A percentile compares a stretch with the other conserved stretches of the same genome.
phyloP scores from a whole-genome alignment of 2,888 invertebrate genomes.

The Rhagonycha lutea region DNA sequence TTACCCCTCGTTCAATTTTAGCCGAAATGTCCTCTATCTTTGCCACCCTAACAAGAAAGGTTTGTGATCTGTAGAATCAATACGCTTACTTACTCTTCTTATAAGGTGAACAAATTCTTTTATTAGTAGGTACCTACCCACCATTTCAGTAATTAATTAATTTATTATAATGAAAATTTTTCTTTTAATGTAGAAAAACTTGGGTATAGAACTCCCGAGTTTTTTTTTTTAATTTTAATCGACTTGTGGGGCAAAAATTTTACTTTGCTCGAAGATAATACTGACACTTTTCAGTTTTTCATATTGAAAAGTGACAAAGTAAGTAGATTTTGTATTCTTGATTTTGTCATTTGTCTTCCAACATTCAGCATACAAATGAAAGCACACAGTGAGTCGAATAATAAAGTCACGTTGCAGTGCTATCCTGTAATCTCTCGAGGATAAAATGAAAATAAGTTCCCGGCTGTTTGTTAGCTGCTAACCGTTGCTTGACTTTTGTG shows the following conservation, averaged over 20 bases:
- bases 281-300: neutral
- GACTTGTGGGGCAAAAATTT: neutral
- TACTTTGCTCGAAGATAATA: constrained; percentile 14
- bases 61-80: constrained; percentile 42
- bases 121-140: neutral
- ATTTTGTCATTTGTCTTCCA: neutral
- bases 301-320: constrained; percentile 14
- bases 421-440: neutral
- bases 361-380: neutral
- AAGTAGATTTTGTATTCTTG: neutral
- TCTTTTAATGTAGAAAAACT: neutral
- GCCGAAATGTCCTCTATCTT: constrained; percentile 32
- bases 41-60: constrained; percentile 32
- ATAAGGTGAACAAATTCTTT: constrained; percentile 18
- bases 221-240: neutral
- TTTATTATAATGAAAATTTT: neutral
- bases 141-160: neutral
- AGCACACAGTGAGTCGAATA: neutral
- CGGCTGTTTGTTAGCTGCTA: neutral
- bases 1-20: constrained; percentile 30
- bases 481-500: neutral
- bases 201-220: neutral
- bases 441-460: constrained; percentile 1
- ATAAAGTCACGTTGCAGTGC: constrained; percentile 1
- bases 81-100: constrained; percentile 37